A percentile compares a stretch with the other conserved stretches of the same genome.
Evolutionary conservation across 2,113 vertebrate species (phyloP).

Genomic region (Phrynosoma blainvillii): DNA sequence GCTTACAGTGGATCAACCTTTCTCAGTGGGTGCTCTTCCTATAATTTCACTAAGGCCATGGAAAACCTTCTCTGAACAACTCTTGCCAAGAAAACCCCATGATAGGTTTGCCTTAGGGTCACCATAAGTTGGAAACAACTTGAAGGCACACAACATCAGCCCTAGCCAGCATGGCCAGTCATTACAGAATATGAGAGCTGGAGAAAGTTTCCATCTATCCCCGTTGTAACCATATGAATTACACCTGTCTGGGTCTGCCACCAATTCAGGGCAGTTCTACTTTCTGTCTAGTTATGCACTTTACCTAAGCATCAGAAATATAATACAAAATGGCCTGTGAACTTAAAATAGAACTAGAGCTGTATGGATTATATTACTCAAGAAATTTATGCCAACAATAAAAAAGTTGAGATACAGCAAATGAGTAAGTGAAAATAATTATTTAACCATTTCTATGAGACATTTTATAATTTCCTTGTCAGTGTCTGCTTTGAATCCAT

Average conservation of each 20-base stretch:
- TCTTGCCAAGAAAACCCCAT: too few species aligned
- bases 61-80: too few species aligned
- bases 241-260: not conserved
- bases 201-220: not conserved
- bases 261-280: not conserved
- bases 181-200: too few species aligned
- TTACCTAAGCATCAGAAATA: not conserved
- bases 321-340: not conserved
- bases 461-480: conserved; percentile 80
- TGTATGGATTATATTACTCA: not conserved
- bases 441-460: conserved; percentile 61
- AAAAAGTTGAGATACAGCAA: not conserved
- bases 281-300: not conserved
- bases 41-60: too few species aligned
- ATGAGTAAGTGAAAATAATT: conserved; percentile 11
- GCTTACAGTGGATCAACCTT: too few species aligned
- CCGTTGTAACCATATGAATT: not conserved
- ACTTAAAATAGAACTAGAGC: not conserved
- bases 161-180: too few species aligned
- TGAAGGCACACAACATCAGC: too few species aligned
- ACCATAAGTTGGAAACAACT: too few species aligned
- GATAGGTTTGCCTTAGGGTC: too few species aligned
- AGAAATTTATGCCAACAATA: not conserved
- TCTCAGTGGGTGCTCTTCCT: too few species aligned
- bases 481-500: conserved; percentile 81